Conservation (phyloP, 2,113 vertebrate genomes). For the Rhynchopsitta pachyrhyncha region DNA sequence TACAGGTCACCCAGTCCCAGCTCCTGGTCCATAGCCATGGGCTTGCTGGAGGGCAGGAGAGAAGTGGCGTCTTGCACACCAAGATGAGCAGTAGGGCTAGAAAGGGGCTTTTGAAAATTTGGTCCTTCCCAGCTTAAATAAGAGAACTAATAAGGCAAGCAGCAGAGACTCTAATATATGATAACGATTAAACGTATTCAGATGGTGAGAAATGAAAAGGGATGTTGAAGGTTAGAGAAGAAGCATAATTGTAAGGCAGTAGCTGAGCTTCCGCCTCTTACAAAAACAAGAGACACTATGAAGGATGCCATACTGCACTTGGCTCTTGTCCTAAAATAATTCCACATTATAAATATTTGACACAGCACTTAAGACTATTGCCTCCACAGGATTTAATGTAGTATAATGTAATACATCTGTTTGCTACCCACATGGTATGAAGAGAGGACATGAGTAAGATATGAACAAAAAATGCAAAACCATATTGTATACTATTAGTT, state of each 20-base stretch:
- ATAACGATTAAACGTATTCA: not conserved
- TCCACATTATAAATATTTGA: slow-evolving; percentile 67
- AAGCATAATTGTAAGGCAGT: slow-evolving; percentile 19
- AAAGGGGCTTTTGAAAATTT: not conserved
- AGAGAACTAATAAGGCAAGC: not conserved
- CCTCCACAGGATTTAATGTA: slow-evolving; percentile 55
- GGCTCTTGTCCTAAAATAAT: slow-evolving; percentile 56
- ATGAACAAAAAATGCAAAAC: not conserved
- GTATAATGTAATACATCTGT: slow-evolving; percentile 63
- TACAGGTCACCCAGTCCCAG: not conserved
- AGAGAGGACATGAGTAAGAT: not conserved
- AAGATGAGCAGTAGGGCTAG: not conserved
- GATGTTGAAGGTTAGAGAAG: not conserved
- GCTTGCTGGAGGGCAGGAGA: not conserved
- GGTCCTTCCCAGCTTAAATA: not conserved
- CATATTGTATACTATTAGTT: not conserved
- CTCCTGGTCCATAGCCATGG: not conserved
- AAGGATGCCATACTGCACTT: slow-evolving; percentile 58
- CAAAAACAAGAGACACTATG: slow-evolving; percentile 39
- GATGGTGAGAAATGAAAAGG: not conserved
- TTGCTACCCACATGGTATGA: slow-evolving; percentile 38
- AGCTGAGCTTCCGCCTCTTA: slow-evolving; percentile 22
- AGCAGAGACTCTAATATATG: not conserved
- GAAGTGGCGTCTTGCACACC: not conserved
- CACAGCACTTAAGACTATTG: slow-evolving; percentile 55